A percentile compares a stretch with the other conserved stretches of the same genome.
Conservation (phyloP, 2,888 invertebrate genomes). For the Cephus sareptanus region DNA sequence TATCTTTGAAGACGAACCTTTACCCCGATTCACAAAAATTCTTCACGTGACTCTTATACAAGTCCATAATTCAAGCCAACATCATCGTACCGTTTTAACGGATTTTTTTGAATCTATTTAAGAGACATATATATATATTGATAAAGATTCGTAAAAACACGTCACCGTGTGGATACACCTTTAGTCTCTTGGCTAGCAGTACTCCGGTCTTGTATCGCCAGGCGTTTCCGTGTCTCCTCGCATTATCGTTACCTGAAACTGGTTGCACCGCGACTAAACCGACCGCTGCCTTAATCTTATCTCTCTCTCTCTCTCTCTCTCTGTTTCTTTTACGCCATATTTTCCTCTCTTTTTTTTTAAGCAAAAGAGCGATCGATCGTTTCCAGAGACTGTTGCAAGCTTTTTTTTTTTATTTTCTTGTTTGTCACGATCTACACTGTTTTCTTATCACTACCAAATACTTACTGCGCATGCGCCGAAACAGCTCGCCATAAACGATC, state of each 20-base stretch:
- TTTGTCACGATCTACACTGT: too few relatives aligned
- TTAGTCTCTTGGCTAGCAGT: background rate
- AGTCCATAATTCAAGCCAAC: background rate
- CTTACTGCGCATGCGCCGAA: too few relatives aligned
- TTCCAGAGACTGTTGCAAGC: background rate
- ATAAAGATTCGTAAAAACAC: too few relatives aligned
- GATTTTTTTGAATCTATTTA: too few relatives aligned
- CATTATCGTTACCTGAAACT: background rate
- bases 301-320: background rate
- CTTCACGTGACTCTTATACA: background rate
- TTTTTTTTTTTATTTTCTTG: too few relatives aligned
- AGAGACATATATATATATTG: too few relatives aligned
- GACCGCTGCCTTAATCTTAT: background rate
- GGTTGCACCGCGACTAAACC: background rate
- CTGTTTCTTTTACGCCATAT: background rate
- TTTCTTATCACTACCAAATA: too few relatives aligned
- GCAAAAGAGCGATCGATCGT: background rate
- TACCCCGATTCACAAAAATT: background rate
- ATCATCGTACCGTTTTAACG: background rate
- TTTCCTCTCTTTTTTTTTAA: background rate
- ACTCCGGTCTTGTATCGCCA: background rate
- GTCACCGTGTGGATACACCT: background rate
- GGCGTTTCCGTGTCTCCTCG: background rate
- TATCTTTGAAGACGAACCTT: too few relatives aligned
- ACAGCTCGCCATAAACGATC: too few relatives aligned